A percentile compares a stretch with the other conserved stretches of the same genome.
phyloP scores from a whole-genome alignment of 92 coral and sea anemone species.

The Zoanthus solanderi region DNA sequence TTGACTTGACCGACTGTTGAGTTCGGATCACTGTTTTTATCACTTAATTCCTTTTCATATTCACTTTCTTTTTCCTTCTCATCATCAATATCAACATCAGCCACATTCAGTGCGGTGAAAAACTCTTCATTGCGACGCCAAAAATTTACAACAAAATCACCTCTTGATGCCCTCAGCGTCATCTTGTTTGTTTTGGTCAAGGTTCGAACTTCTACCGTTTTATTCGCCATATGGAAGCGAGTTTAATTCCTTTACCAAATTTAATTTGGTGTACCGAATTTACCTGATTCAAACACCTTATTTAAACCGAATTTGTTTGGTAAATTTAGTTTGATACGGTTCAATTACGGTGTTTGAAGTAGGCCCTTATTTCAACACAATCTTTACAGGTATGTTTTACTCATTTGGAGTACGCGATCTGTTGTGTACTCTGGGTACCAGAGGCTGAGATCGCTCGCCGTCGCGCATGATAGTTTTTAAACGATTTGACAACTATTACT shows the following conservation, averaged over 20 bases:
- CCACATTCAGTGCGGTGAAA: neutral
- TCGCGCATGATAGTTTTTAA: no score
- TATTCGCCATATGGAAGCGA: no score
- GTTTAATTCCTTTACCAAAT: neutral
- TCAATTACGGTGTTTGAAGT: no score
- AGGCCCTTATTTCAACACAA: no score
- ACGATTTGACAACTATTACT: no score
- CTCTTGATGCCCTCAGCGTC: neutral
- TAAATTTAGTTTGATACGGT: neutral
- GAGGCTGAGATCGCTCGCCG: no score
- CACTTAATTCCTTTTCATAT: no score
- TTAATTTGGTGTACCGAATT: neutral
- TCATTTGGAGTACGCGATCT: no score
- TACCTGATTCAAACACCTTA: neutral
- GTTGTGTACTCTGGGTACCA: no score
- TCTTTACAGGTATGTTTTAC: no score
- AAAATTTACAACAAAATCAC: neutral
- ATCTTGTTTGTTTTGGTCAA: constrained; percentile 9
- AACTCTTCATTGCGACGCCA: neutral
- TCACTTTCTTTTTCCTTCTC: neutral
- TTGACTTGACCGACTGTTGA: no score
- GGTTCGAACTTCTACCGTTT: neutral
- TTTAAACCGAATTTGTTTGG: neutral
- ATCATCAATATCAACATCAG: neutral
- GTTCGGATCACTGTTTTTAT: no score